phyloP scores from a whole-genome alignment of 2,888 invertebrate genomes.

The Epistrophella euchroma region DNA sequence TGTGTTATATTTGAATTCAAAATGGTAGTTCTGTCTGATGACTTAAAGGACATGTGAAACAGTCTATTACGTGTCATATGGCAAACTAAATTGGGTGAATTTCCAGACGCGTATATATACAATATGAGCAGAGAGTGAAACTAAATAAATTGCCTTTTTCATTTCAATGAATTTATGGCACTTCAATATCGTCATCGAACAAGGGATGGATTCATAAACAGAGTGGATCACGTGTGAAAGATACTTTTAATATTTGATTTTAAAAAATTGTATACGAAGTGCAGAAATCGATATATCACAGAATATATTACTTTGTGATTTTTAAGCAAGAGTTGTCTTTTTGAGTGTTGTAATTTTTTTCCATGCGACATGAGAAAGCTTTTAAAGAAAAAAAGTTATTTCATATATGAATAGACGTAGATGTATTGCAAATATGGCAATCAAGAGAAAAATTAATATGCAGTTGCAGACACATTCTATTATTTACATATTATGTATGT shows the following conservation, averaged over 20 bases:
- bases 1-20: constrained; percentile 47
- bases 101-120: constrained; percentile 24
- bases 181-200: constrained; percentile 25
- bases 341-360: background rate
- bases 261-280: background rate
- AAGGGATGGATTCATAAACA: constrained; percentile 1
- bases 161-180: constrained; percentile 51
- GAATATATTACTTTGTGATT: background rate
- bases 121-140: constrained; percentile 9
- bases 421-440: no score
- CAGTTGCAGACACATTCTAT: no score
- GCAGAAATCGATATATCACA: background rate
- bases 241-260: constrained; percentile 1
- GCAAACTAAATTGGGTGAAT: constrained; percentile 11
- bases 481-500: no score
- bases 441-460: no score
- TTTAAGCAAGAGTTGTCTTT: background rate
- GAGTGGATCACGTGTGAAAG: constrained; percentile 12
- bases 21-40: constrained; percentile 36
- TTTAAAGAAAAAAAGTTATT: background rate
- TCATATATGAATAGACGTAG: no score
- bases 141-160: constrained; percentile 39
- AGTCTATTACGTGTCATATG: constrained; percentile 29
- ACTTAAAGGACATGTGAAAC: constrained; percentile 12
- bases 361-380: background rate